phyloP scores from a whole-genome alignment of 2,888 invertebrate genomes.

The Leptopterna dolabrata region DNA sequence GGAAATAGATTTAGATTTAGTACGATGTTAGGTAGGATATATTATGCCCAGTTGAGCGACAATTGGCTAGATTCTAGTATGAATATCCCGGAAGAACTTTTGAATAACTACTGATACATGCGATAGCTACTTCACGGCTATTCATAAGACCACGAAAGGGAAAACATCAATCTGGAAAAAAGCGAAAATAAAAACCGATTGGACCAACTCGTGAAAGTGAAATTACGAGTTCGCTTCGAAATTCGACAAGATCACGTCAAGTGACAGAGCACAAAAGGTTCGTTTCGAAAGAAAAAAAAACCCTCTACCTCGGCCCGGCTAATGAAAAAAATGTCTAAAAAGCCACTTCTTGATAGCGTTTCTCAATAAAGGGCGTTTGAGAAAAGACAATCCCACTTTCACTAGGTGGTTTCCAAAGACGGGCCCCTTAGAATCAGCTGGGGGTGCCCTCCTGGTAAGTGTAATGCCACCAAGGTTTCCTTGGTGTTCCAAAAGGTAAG shows the following conservation, averaged over 20 bases:
- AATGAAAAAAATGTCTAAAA: neutral
- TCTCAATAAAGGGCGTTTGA: neutral
- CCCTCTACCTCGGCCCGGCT: neutral
- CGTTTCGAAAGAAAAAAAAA: neutral
- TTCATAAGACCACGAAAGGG: neutral
- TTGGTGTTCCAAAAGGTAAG: too few species aligned
- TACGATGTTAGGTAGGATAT: too few species aligned
- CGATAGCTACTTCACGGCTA: too few species aligned
- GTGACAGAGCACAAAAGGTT: neutral
- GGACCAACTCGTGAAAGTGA: neutral
- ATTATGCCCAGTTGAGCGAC: too few species aligned
- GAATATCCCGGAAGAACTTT: too few species aligned
- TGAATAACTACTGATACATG: too few species aligned
- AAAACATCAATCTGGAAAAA: neutral
- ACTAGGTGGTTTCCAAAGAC: neutral
- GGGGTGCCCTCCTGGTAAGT: neutral
- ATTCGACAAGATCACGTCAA: neutral
- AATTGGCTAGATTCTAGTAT: too few species aligned
- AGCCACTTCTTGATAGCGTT: neutral
- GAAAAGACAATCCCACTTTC: neutral
- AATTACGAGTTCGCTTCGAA: neutral
- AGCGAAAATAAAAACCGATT: neutral
- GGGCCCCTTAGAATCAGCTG: neutral
- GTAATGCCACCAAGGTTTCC: neutral
- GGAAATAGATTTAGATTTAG: too few species aligned